A percentile compares a stretch with the other conserved stretches of the same genome.
Conservation (phyloP, 1,140 invertebrate species). For the Delia radicum region DNA sequence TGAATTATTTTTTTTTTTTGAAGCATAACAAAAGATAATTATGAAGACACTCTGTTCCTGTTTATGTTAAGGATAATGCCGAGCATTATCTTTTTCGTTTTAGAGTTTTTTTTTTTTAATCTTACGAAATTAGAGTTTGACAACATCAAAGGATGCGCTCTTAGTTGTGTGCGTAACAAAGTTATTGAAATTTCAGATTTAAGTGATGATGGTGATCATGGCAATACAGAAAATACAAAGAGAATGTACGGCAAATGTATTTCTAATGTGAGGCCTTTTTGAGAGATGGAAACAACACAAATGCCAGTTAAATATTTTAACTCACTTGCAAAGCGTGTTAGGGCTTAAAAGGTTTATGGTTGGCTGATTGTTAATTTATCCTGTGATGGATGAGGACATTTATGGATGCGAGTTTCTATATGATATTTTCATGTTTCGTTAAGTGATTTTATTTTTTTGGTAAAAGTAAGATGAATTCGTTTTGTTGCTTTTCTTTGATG, state of each 20-base stretch:
- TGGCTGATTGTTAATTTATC: constrained; percentile 11
- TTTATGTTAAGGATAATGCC: not conserved
- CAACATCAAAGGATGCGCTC: constrained; percentile 11
- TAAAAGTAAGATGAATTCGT: not conserved
- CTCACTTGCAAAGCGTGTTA: not conserved
- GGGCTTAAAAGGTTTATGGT: not conserved
- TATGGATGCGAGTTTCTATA: not conserved
- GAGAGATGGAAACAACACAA: too few species aligned
- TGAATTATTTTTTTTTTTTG: not conserved
- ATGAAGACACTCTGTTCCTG: too few species aligned
- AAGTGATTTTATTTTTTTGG: not conserved
- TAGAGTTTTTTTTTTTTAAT: not conserved
- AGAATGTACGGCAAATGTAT: too few species aligned
- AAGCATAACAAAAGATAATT: constrained; percentile 7
- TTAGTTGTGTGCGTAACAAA: not conserved
- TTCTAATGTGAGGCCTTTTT: not conserved
- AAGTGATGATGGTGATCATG: too few species aligned
- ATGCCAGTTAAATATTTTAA: too few species aligned
- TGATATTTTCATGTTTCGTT: too few species aligned
- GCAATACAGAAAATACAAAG: too few species aligned
- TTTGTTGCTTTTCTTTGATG: constrained; percentile 1
- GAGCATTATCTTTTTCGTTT: not conserved
- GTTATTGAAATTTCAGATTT: not conserved
- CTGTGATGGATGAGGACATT: constrained; percentile 22
- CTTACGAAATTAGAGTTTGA: not conserved